Base-by-base conservation (phyloP, 2,113 vertebrate species). In the Ascaphus truei region DNA sequence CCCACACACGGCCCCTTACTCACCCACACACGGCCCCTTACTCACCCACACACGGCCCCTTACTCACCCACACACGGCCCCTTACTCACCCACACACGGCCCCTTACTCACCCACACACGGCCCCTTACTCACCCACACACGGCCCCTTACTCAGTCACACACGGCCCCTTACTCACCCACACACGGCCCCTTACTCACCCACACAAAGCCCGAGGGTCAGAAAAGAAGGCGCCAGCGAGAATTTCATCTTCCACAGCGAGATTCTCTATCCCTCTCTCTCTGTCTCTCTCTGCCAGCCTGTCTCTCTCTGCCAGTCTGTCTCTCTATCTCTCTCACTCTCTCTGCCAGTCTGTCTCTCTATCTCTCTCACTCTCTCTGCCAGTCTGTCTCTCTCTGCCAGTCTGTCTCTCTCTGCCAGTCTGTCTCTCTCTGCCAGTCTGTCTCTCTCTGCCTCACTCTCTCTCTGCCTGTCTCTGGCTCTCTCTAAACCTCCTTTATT, bases 161-260 rank as follows among this genome's bases (percentile, higher is more conserved):
- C n/a, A n/a, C n/a, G n/a, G n/a, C n/a, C n/a, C n/a, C n/a, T n/a
- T n/a, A n/a, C n/a, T n/a, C n/a, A n/a, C n/a, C n/a, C n/a, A n/a
- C n/a, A n/a, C n/a, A n/a, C n/a, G n/a, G n/a, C n/a, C n/a, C n/a
- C 13, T 25, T 62, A 68, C 65, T 68, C 55, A 68, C 65, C 65
- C 33, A 58, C 10, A 50, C 8, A 48, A 1, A 59, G 65, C 45
- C 41, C 7, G 33, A 30, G 5, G 22, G 36, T 2, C 43, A 68
- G 22, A 26, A 50, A 13, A 7, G 29, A 33, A 1, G 41, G 20
- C 11, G 36, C 20, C 11, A 36, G 20, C 65, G n/a, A 7, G 6
- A 3, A 10, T 23, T 52, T 60, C 55, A 69, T 60, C 22, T 2
- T 29, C 3, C 3, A 20, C 23, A 26, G 7, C 13, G 1, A 29